These are phyloP conservation scores for Acanthococcus lagerstroemiae DNA, from an alignment of 2,888 invertebrate species.

Conservation along the genomic window DNA sequence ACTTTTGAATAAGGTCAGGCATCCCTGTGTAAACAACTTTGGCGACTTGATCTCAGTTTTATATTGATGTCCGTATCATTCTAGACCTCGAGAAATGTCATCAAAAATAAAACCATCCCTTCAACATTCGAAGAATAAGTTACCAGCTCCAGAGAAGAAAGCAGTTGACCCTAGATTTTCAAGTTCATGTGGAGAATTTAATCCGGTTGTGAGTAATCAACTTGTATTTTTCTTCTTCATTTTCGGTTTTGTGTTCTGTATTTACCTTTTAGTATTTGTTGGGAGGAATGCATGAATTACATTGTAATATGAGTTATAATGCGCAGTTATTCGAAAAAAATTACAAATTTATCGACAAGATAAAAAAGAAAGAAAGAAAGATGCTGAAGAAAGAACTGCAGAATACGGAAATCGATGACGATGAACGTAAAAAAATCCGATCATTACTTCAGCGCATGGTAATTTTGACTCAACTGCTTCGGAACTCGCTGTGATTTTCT, in stretches of 20 bases:
- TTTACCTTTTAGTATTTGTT: neutral
- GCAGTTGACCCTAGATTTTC: conserved; percentile 13
- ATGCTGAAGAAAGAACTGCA: neutral
- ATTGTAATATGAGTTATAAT: neutral
- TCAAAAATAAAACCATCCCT: neutral
- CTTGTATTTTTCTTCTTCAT: neutral
- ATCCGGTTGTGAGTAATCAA: neutral
- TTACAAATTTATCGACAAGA: conserved; percentile 16
- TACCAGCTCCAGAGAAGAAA: neutral
- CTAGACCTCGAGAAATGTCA: conserved; percentile 9
- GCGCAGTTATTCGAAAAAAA: conserved; percentile 4
- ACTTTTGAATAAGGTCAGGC: too few relatives aligned
- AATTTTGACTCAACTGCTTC: neutral
- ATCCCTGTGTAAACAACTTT: too few relatives aligned
- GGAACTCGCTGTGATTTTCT: neutral
- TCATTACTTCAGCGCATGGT: conserved; percentile 4
- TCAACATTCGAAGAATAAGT: neutral
- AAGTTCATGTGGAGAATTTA: neutral
- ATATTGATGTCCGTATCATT: neutral
- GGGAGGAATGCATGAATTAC: neutral
- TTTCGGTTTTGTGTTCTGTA: neutral
- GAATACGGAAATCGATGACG: neutral
- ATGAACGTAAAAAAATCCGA: conserved; percentile 12
- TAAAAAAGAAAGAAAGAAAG: conserved; percentile 15
- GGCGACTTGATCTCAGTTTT: neutral